Conservation (phyloP, 1,140 invertebrate genomes). For the Drosophila insularis region DNA sequence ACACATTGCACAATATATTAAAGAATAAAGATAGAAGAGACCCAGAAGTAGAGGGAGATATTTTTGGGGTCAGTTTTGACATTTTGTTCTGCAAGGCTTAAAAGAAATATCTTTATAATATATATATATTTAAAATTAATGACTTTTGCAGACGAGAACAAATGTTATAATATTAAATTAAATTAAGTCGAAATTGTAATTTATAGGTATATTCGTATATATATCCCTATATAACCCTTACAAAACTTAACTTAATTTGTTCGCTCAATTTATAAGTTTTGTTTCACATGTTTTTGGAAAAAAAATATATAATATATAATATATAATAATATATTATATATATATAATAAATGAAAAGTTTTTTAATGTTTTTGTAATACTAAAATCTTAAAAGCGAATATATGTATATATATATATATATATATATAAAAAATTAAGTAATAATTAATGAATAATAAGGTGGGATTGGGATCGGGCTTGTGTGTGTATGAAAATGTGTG, state of each 20-base stretch:
- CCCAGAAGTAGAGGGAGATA: too few relatives aligned
- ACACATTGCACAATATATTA: too few relatives aligned
- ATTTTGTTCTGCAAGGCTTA: too few relatives aligned
- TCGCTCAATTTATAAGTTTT: conserved; percentile 6
- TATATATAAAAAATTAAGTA: conserved; percentile 23
- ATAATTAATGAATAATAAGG: neutral
- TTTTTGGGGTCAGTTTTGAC: too few relatives aligned
- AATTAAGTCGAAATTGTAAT: too few relatives aligned
- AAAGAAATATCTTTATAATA: too few relatives aligned
- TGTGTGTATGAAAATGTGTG: too few relatives aligned
- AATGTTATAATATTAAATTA: neutral
- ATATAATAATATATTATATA: conserved; percentile 8
- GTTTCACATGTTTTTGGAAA: conserved; percentile 18
- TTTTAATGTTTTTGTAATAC: neutral
- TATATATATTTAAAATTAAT: neutral
- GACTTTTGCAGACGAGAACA: neutral
- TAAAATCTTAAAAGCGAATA: conserved; percentile 32
- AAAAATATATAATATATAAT: conserved; percentile 4
- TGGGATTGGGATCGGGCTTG: neutral
- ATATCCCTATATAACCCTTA: too few relatives aligned
- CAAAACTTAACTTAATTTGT: conserved; percentile 2
- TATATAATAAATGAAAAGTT: too few relatives aligned
- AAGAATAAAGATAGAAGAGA: too few relatives aligned
- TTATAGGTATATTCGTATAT: too few relatives aligned
- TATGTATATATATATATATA: conserved; percentile 12